phyloP scores from a whole-genome alignment of 2,113 vertebrate species.

The Thamnophis sirtalis region DNA sequence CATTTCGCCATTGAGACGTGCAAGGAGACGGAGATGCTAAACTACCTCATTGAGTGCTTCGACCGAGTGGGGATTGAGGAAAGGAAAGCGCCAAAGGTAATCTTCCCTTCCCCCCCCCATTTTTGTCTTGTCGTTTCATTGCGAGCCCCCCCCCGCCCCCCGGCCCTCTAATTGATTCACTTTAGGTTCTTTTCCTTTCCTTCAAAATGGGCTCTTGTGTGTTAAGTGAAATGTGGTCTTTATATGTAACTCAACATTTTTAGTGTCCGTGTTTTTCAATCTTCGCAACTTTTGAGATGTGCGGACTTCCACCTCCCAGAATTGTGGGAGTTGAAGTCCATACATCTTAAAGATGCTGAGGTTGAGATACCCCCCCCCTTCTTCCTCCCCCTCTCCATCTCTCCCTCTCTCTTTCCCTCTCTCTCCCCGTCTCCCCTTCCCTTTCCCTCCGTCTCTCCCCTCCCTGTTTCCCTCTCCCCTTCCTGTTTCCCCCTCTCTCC shows the following conservation, averaged over 20 bases:
- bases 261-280: neutral
- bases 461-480: too few relatives aligned
- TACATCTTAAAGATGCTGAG: neutral
- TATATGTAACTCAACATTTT: neutral
- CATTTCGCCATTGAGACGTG: slow-evolving; percentile 95
- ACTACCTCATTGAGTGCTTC: slow-evolving; percentile 99
- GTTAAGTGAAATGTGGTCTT: neutral
- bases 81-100: slow-evolving; percentile 97
- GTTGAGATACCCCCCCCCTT: too few relatives aligned
- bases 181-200: neutral
- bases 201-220: neutral
- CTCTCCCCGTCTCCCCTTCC: too few relatives aligned
- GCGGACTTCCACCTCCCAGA: neutral
- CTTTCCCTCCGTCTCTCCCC: too few relatives aligned
- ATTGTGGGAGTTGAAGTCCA: neutral
- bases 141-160: too few relatives aligned
- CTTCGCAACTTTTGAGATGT: neutral
- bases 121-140: too few relatives aligned
- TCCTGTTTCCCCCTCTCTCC: too few relatives aligned
- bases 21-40: slow-evolving; percentile 99
- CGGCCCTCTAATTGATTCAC: too few relatives aligned
- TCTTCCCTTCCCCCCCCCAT: neutral
- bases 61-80: slow-evolving; percentile 99
- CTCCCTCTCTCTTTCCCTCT: accelerated
- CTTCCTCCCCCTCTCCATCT: too few relatives aligned